Base-by-base conservation (phyloP, 2,113 vertebrate genomes). In the Percopsis transmontana region DNA sequence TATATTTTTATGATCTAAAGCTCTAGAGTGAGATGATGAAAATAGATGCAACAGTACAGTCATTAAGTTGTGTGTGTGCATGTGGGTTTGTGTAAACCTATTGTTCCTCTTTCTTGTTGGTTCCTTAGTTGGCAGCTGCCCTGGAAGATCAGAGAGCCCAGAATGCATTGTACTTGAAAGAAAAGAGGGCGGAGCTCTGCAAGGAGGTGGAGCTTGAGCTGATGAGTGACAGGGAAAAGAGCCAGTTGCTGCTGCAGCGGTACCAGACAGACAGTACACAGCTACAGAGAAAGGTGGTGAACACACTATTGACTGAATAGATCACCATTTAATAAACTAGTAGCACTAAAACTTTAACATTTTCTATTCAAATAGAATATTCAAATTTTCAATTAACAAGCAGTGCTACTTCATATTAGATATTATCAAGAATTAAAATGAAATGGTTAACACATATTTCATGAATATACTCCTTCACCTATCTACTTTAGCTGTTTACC, bases 151-250 rank as follows among this genome's bases (percentile, higher is more conserved):
- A 94, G 59, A 87, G 81, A 62, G 80, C 84, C 18, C 89, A 74
- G 52, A 91, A 90, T 84, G 73, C 72, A 13, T 51, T 68, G 70
- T 86, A 87, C 58, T 75, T 90, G 51, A 87, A 89, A 41, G 85
- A 95, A 61, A 87, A 79, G n/a, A 82, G 91, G 33, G 87, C 90
- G 20, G 85, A 88, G 60, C 74, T 93, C 68, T 88, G 74, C 67
- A 85, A 90, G 71, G 94, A 95, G 64, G 85, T 85, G 5, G 87
- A 87, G 13, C 68, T 92, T 59, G 89, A 94, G 40, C 83, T 95
- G 27, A 87, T 91, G 18, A 87, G 87, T 23, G 91, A 96, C 68
- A 94, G 86, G 54, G 91, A 95, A 70, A 95, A 94, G 21, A 93
- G 91, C 60, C 92, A 93, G 66, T 85, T 93, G 18, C 54, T 96